Conservation (phyloP, 2,113 vertebrate species). For the Phodopus roborovskii region DNA sequence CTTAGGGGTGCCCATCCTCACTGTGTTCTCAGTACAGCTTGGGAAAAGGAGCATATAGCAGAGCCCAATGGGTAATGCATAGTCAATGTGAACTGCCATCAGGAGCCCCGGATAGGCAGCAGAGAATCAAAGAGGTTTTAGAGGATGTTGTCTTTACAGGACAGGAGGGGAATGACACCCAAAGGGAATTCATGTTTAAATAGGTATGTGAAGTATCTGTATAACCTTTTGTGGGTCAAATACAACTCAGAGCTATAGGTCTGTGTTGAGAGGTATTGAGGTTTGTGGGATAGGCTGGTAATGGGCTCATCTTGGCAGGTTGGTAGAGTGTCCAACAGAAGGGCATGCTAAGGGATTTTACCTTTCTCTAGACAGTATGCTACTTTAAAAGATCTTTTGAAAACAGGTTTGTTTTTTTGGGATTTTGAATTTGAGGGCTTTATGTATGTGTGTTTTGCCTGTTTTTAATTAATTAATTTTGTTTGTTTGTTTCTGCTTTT, state of each 20-base stretch:
- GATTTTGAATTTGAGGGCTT: neutral
- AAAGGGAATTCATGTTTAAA: neutral
- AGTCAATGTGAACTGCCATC: neutral
- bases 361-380: neutral
- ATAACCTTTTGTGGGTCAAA: neutral
- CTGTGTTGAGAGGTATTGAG: neutral
- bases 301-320: neutral
- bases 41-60: neutral
- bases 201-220: neutral
- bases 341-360: neutral
- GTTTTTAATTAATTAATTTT: neutral
- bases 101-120: neutral
- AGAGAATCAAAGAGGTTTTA: neutral
- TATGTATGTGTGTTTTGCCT: neutral
- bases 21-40: neutral
- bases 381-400: neutral
- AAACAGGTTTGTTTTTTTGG: neutral
- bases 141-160: neutral
- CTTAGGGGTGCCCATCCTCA: fast-evolving
- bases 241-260: neutral
- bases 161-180: neutral
- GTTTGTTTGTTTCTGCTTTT: too few species aligned
- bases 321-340: neutral
- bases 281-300: neutral
- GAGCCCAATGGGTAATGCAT: neutral